Evolutionary conservation across 2,888 invertebrate genomes (phyloP), one percentile per base, ranked within the genome.

Genomic region (Autographa pulchrina): DNA sequence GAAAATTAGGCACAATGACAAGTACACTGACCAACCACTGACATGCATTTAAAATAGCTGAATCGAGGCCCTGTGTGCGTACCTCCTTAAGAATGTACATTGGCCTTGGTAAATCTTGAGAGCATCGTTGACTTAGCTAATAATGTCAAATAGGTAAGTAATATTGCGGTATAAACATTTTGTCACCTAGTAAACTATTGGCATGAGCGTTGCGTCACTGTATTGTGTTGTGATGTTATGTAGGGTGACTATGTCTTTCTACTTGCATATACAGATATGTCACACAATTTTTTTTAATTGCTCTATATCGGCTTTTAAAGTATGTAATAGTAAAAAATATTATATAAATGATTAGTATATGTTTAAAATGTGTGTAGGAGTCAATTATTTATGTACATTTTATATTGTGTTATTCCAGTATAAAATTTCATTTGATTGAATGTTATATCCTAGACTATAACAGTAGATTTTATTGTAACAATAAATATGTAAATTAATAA

Each of bases 141-240:
- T 90, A 94, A 94, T 94, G 94, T 90, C 92, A 93, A 86, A 85
- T 86, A 56, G 25, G 54, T 56, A 56, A 56, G 54, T 56, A 88
- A 81, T 88, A 88, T 92, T 92, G 91, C 92, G 91, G 88, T 90
- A 88, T 81, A 88, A 92, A 89, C 89, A 90, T 88, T 88, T 89
- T 93, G 93, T 94, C 94, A 92, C 93, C 90, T 86, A 91, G 89
- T 91, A 90, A 91, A 91, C 92, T 93, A 93, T 92, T 90, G 91
- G 91, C 85, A 85, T 81, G 78, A 74, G 25, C 79, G 82, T 94
- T 94, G 92, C 94, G 92, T 93, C 93, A 94, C 81, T 79, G 86
- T 82, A 91, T 92, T 93, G 92, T 92, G 80, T 85, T 86, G 87
- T 80, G 81, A 75, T 85, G 82, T 74, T 82, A 70, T 81, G 87